Base-by-base conservation (phyloP, 2,113 vertebrate species). In the Lepisosteus oculatus region DNA sequence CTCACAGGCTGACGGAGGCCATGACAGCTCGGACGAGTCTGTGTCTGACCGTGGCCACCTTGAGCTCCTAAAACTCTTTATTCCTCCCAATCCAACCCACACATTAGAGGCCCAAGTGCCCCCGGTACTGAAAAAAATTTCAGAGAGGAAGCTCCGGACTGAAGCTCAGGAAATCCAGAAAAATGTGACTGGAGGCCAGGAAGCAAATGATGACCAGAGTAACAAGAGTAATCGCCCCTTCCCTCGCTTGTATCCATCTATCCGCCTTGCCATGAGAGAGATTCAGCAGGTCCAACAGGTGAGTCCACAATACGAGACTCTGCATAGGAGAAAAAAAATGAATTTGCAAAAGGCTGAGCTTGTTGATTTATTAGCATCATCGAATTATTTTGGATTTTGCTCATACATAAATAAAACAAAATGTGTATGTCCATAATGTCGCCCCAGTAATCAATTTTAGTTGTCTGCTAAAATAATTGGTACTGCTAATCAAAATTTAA, bases 191-290 rank as follows among this genome's bases (percentile, higher is more conserved):
- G 79, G 72, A 8, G 3, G 62, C 0, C 69, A 63, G 1, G 69
- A 66, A 14, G 67, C 78, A 29, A 56, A 55, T 3, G 74, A 68
- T 0, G 55, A 69, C 43, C 44, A 72, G 15, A 63, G 55, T 14
- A 12, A 1, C 62, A 70, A 29, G 64, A 71, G 66, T 51, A 75
- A 67, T 0, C 59, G 0, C 70, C 72, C 72, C 3, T 73, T 83
- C 14, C 84, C 86, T n/a, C 80, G 70, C 13, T 78, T 91, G 8
- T 81, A 73, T 61, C 86, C 85, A 17, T 92, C 90, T 43, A 88
- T 92, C 66, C 81, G 78, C 3, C 69, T 80, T 74, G 90, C 86
- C 0, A 88, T 92, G 86, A 79, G 80, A 44, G 86, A 92, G 72
- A 88, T 93, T 43, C 89, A 87, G 61, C 86, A 89, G 81, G 68